These are phyloP conservation scores for Idaea dimidiata DNA, from an alignment of 2,888 invertebrate genomes.

Conservation along the genomic window DNA sequence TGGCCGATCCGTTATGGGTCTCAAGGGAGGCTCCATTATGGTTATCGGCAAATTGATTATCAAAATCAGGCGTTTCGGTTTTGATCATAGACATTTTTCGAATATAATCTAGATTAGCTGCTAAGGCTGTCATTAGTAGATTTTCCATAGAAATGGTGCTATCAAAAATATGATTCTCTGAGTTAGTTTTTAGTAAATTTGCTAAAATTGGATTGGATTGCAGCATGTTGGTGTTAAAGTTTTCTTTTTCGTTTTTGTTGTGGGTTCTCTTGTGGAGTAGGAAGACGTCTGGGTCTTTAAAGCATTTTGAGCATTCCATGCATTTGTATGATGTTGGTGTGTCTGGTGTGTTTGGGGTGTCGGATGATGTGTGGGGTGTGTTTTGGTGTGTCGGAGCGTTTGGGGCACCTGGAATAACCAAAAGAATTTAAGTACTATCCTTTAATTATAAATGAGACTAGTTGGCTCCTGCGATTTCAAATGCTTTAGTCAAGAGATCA, in stretches of 20 bases:
- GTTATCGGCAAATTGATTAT: not conserved
- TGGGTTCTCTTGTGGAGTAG: constrained; percentile 59
- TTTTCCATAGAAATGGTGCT: constrained; percentile 48
- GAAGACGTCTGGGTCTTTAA: constrained; percentile 72
- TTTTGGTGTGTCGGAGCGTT: constrained; percentile 9
- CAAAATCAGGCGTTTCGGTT: constrained; percentile 11
- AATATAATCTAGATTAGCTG: constrained; percentile 63
- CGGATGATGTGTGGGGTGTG: constrained; percentile 17
- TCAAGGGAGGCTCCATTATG: too few relatives aligned
- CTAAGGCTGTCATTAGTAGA: constrained; percentile 56
- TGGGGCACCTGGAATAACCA: not conserved
- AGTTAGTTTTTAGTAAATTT: constrained; percentile 50
- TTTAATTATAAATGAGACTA: too few relatives aligned
- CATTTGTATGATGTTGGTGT: constrained; percentile 50
- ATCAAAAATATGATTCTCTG: constrained; percentile 40
- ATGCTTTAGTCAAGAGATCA: too few relatives aligned
- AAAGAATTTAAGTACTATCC: too few relatives aligned
- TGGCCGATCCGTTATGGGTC: not conserved
- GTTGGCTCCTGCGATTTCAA: too few relatives aligned
- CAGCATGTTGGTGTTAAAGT: constrained; percentile 48
- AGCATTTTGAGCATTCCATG: constrained; percentile 64
- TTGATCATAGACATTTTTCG: constrained; percentile 44
- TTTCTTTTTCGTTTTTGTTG: constrained; percentile 45
- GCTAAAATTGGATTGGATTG: constrained; percentile 68
- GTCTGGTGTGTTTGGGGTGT: constrained; percentile 15